Evolutionary conservation across 2,888 invertebrate genomes (phyloP), one percentile per base, ranked within the genome.

Genomic region (Chymomyza fuscimana): DNA sequence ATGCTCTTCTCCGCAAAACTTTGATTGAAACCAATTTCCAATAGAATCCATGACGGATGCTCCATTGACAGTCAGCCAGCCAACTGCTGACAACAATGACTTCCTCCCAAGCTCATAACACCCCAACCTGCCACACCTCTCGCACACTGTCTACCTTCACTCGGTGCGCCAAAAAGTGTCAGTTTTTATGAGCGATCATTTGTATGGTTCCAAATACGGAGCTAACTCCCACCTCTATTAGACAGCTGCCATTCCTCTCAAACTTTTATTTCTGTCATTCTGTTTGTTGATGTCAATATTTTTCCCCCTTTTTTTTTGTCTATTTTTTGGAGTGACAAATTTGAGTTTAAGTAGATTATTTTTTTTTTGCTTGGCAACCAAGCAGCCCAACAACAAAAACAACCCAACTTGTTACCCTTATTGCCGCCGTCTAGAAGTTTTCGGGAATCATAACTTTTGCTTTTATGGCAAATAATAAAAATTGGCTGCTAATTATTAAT

Each of bases 21-120:
- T 82, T 87, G 88, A 87, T 87, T 88, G 87, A 80, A 81, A 89
- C 87, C 89, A 87, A 88, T 87, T 89, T 82, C 81, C 85, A 84
- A 87, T 88, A 84, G 76, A 77, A 77, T 70, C 78, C 51, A 76
- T 87, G 87, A 77, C 88, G 80, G 82, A 88, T 87, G 86, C 76
- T 22, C 54, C 32, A 36, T 19, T 61, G 60, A 10, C 59, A 29
- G 59, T 15, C 19, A 58, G 58, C 15, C 25, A 58, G 25, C 58
- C 58, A 58, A 58, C 58, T 25, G 56, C 40, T 46, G 87, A 69
- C 68, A 80, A 84, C 81, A 74, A 73, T 65, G 29, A 12, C 46
- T 40, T 12, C 56, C 36, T 4, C n/a, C 22, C 36, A 25, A 19
- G 12, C 40, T 22, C 58, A 32, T 12, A 59, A 15, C 7, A n/a